Evolutionary conservation across 2,888 invertebrate species (phyloP), one percentile per base, ranked within the genome.

Genomic region (Pterobdella sp.): DNA sequence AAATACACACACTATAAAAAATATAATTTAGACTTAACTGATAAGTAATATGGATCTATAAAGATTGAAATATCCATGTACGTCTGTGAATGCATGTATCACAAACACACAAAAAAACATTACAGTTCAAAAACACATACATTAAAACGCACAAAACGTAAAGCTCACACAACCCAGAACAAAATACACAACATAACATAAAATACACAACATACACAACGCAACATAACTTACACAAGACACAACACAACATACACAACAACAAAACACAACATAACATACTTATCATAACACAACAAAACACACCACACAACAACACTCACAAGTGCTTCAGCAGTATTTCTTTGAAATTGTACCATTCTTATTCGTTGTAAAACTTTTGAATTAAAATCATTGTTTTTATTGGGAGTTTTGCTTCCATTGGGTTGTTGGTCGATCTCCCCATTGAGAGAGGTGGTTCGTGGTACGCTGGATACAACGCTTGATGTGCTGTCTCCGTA

Each of bases 321-420:
- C 85, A 95, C 97, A 97, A 98, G 97, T 26, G 97, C 97, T 86
- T 98, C 98, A 84, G 97, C 97, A 76, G 96, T 95, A 86, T 96
- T 97, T 87, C 97, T 97, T 87, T 97, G 96, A 87, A 98, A 98
- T 87, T 98, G 97, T 81, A 98, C 97, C 84, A 98, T 89, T 82
- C 97, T 90, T 78, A 98, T 95, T 63, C 63, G 60, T 56, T 71
- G 71, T 63, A 56, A 32, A 56, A 32, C 31, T 34, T 63, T 63
- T 7, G 71, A 22, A 14, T 34, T 32, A 7, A 18, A n/a, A 34
- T 36, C 71, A n/a, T 42, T 35, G 63, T 26, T 63, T 3, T 35
- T 35, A 36, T 7, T 35, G 26, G 35, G 18, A 1, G 52, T 71
- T 52, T 71, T 71, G 35, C 36, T 63, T 18, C 34, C 35, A 37